These are phyloP conservation scores for Gouania willdenowi DNA, from an alignment of 2,797 vertebrate genomes.

Conservation along the genomic window DNA sequence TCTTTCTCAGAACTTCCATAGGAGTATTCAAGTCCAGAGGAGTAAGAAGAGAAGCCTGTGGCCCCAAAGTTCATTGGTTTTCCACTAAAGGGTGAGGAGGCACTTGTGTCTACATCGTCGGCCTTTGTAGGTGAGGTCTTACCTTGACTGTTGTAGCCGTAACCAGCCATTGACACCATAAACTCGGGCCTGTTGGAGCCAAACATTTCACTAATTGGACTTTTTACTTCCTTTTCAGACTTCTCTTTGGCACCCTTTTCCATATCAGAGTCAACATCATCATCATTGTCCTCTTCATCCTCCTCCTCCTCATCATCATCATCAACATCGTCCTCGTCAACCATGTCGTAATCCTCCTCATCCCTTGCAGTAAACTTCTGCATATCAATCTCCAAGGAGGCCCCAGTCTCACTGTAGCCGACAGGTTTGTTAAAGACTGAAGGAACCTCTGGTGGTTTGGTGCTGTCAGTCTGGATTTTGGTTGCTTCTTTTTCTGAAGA, in stretches of 20 bases:
- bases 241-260: constrained; percentile 90
- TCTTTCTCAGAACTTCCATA: constrained; percentile 51
- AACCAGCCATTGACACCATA: constrained; percentile 64
- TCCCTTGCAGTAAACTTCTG: constrained; percentile 70
- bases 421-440: constrained; percentile 16
- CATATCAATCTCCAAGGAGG: constrained; percentile 65
- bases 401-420: constrained; percentile 62
- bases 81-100: constrained; percentile 29
- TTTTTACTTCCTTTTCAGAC: constrained; percentile 83
- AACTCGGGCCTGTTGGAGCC: constrained; percentile 50
- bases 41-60: constrained; percentile 47
- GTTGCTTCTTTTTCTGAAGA: constrained; percentile 48
- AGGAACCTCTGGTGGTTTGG: background rate
- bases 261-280: constrained; percentile 76
- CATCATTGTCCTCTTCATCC: constrained; percentile 65
- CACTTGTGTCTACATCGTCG: constrained; percentile 32
- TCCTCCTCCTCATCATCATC: constrained; percentile 70
- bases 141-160: constrained; percentile 57
- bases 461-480: constrained; percentile 9
- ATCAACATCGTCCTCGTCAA: constrained; percentile 64
- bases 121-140: constrained; percentile 26
- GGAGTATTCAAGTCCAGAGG: constrained; percentile 63
- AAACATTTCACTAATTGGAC: constrained; percentile 45
- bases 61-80: constrained; percentile 38
- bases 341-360: constrained; percentile 76